Evolutionary conservation across 2,888 invertebrate genomes (phyloP).

Genomic region (Phengaris arion): DNA sequence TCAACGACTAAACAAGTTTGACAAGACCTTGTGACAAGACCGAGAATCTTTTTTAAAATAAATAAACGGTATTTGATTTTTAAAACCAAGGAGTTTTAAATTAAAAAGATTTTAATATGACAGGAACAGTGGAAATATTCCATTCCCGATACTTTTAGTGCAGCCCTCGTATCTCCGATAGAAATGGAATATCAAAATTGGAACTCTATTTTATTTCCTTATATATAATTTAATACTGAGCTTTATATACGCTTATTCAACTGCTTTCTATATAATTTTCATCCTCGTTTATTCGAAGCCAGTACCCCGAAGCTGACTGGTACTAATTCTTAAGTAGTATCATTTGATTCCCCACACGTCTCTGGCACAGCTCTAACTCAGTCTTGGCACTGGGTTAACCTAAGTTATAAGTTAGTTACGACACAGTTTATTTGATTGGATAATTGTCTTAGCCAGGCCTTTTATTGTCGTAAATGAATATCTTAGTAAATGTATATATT

Average conservation of each 20-base stretch:
- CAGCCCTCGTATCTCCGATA: too few relatives aligned
- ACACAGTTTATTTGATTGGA: conserved; percentile 10
- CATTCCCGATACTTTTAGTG: too few relatives aligned
- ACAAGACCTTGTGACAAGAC: too few relatives aligned
- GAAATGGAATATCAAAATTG: too few relatives aligned
- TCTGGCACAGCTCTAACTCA: not conserved
- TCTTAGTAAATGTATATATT: not conserved
- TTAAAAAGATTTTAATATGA: too few relatives aligned
- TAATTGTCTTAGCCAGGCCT: not conserved
- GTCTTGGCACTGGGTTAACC: conserved; percentile 19
- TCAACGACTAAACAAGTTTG: too few relatives aligned
- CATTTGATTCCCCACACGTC: conserved; percentile 22
- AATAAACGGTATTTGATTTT: too few relatives aligned
- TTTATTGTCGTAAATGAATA: conserved; percentile 1
- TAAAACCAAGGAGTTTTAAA: too few relatives aligned
- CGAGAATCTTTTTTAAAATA: too few relatives aligned
- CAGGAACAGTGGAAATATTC: too few relatives aligned
- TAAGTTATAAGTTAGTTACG: not conserved
- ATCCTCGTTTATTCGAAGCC: not conserved
- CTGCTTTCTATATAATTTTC: not conserved
- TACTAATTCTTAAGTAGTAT: conserved; percentile 18
- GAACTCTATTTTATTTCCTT: too few relatives aligned
- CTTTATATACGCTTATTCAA: not conserved
- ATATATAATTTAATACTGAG: too few relatives aligned
- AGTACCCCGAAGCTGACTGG: not conserved